Base-by-base conservation (phyloP, 1,140 invertebrate genomes). In the Xylocopa sonorina region DNA sequence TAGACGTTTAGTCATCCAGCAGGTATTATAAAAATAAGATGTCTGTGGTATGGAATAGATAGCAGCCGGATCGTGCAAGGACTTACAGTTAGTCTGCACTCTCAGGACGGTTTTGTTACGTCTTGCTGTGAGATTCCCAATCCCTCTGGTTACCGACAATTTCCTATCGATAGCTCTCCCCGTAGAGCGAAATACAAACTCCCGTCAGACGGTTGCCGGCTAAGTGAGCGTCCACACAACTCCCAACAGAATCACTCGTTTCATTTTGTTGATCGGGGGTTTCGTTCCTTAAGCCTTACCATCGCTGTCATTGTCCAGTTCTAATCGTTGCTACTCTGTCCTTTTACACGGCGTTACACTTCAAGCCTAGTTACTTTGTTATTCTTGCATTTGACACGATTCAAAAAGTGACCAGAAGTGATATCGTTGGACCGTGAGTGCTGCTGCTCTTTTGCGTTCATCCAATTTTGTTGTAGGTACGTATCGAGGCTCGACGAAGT, bases 21-120 rank as follows among this genome's bases (percentile, higher is more conserved):
- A 34, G 60, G 29, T 18, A 34, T 16, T 38, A 67, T 38, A 51
- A 57, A 29, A 41, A n/a, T n/a, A n/a, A 14, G 9, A 38, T 4
- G 9, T 38, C 7, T 21, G 32, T 6, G 21, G 9, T 57, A 4
- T 32, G 18, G 34, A 51, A 53, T 27, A 43, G 57, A 86, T 62
- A 73, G 27, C 62, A 50, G 21, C 24, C 32, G 51, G 63, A 69
- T 46, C 27, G 51, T 5, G 43, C 5, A 50, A 53, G 29, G 14
- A 69, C 43, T 50, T 55, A 83, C 81, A 85, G 81, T 88, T 43
- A 50, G 27, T 69, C n/a, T n/a, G n/a, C n/a, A n/a, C n/a, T 38
- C 27, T 50, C 43, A 60, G 38, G 46, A 66, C 21, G 55, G 4
- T 16, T 38, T 64, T 29, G 29, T 63, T 27, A 55, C 68, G 43